A percentile compares a stretch with the other conserved stretches of the same genome.
Evolutionary conservation across 2,797 vertebrate species (phyloP).

Genomic region (Poecilia gillii): DNA sequence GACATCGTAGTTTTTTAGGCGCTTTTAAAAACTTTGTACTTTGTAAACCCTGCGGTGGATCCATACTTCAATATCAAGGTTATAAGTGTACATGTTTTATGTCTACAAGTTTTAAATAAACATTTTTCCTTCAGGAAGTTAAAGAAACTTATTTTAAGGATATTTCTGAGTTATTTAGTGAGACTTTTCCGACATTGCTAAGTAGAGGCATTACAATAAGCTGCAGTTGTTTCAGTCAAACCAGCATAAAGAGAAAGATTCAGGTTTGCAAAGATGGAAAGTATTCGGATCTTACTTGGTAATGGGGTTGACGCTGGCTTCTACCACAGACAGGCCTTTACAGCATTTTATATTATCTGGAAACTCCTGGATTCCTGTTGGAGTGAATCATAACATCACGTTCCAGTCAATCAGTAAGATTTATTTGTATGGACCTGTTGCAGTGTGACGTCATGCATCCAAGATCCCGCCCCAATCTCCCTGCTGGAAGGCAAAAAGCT

Average conservation of each 20-base stretch:
- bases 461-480: too few species aligned
- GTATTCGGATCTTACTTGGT: slow-evolving; percentile 89
- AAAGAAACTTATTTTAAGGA: neutral
- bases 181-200: slow-evolving; percentile 6
- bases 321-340: slow-evolving; percentile 98
- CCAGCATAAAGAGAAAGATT: neutral
- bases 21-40: neutral
- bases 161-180: neutral
- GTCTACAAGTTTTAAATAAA: neutral
- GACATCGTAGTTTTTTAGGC: neutral
- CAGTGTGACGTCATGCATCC: too few species aligned
- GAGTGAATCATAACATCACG: neutral
- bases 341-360: slow-evolving; percentile 99
- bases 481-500: too few species aligned
- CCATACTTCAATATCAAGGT: neutral
- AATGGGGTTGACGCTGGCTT: slow-evolving; percentile 99
- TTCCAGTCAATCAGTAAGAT: too few species aligned
- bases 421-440: too few species aligned
- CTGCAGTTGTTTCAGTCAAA: neutral
- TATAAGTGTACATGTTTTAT: neutral
- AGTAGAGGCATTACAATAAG: neutral
- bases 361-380: slow-evolving; percentile 97
- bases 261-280: neutral
- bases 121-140: neutral
- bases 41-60: neutral